A percentile compares a stretch with the other conserved stretches of the same genome.
Conservation (phyloP, 2,888 invertebrate species). For the Cataglyphis rosenhaueri region DNA sequence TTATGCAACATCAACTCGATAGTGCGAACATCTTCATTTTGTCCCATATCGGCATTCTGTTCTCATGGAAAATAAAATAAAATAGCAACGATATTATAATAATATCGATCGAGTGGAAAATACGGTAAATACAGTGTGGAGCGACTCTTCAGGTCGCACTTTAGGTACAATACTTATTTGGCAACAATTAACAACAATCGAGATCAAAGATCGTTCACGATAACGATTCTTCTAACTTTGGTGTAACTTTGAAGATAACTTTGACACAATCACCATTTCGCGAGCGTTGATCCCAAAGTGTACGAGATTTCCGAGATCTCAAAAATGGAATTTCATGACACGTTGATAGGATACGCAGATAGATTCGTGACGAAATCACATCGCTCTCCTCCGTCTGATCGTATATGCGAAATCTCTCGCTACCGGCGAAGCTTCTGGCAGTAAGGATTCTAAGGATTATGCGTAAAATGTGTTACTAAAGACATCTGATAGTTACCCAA, state of each 20-base stretch:
- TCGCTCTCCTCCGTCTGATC: conserved; percentile 9
- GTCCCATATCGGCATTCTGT: conserved; percentile 60
- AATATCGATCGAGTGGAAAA: conserved; percentile 82
- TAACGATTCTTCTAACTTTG: conserved; percentile 28
- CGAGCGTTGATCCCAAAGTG: conserved; percentile 65
- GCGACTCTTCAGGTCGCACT: conserved; percentile 56
- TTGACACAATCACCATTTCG: conserved; percentile 24
- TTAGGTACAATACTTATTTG: conserved; percentile 80
- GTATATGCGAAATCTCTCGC: conserved; percentile 37
- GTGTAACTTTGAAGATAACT: conserved; percentile 13
- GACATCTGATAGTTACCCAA: conserved; percentile 34
- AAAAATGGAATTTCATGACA: conserved; percentile 31
- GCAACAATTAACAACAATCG: conserved; percentile 85
- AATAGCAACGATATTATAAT: conserved; percentile 78
- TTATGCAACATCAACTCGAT: conserved; percentile 79
- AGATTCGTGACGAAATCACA: conserved; percentile 7
- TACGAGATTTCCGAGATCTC: conserved; percentile 57
- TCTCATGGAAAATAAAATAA: conserved; percentile 75
- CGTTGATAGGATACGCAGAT: conserved; percentile 12
- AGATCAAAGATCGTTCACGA: conserved; percentile 73
- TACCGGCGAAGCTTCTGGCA: conserved; percentile 56
- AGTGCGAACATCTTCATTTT: conserved; percentile 61
- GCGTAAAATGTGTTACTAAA: conserved; percentile 30
- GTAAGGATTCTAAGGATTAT: conserved; percentile 57
- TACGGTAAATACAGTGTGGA: conserved; percentile 69